phyloP scores from a whole-genome alignment of 2,797 vertebrate genomes.

The Benthosema pterotum region DNA sequence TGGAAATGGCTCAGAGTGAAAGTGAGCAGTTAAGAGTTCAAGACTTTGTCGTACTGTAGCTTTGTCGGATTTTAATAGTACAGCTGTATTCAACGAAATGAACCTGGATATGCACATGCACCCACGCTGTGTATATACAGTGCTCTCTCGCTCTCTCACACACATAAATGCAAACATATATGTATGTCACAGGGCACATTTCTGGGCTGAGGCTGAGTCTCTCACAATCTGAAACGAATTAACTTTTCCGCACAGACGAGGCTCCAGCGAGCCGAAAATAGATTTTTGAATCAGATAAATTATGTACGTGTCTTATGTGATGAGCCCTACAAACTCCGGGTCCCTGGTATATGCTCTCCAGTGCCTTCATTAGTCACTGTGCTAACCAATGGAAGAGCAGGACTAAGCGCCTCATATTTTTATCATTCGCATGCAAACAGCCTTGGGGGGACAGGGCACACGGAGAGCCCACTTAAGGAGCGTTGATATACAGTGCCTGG shows the following conservation, averaged over 20 bases:
- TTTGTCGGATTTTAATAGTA: conserved; percentile 53
- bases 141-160: conserved; percentile 9
- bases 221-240: conserved; percentile 37
- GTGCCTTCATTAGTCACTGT: conserved; percentile 29
- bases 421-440: conserved; percentile 53
- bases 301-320: conserved; percentile 33
- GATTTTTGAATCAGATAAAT: conserved; percentile 49
- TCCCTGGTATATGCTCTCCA: conserved; percentile 27
- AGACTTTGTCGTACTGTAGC: conserved; percentile 3
- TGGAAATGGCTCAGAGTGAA: conserved; percentile 41
- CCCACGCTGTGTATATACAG: not conserved
- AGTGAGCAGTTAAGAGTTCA: conserved; percentile 33
- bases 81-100: not conserved
- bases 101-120: not conserved
- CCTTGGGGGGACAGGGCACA: conserved; percentile 18
- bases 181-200: not conserved
- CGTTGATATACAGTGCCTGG: conserved; percentile 28
- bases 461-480: conserved; percentile 44
- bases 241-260: conserved; percentile 23
- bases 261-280: conserved; percentile 38
- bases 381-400: conserved; percentile 28
- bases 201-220: conserved; percentile 11
- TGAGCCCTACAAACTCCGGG: conserved; percentile 34
- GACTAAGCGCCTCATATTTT: conserved; percentile 22
- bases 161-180: conserved; percentile 7